These are phyloP conservation scores for Psilopsiagon aymara DNA, from an alignment of 2,113 vertebrate species.

Conservation along the genomic window DNA sequence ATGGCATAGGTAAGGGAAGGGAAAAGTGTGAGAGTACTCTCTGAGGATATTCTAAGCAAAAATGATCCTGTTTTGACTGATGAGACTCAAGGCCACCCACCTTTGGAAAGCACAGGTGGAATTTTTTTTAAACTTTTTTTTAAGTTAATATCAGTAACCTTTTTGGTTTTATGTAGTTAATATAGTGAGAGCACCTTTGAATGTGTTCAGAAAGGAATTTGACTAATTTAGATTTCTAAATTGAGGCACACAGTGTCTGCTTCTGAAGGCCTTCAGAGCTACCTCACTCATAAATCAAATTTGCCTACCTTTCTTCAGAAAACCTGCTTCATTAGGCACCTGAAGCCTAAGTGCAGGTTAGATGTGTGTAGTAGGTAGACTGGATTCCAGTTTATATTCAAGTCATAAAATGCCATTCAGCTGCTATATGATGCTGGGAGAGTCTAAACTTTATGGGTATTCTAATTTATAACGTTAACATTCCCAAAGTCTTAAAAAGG, in stretches of 20 bases:
- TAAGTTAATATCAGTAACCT: neutral
- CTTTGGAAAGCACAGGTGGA: conserved; percentile 1
- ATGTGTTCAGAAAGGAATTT: conserved; percentile 39
- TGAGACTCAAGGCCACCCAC: neutral
- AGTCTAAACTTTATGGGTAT: neutral
- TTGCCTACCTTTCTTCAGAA: conserved; percentile 65
- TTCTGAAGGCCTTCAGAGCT: conserved; percentile 32
- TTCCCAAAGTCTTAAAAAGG: neutral
- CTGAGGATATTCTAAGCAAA: neutral
- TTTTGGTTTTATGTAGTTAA: conserved; percentile 32
- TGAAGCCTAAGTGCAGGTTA: neutral
- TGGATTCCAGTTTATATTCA: conserved; percentile 12
- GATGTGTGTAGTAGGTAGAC: conserved; percentile 18
- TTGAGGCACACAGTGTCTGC: conserved; percentile 19
- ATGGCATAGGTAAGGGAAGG: neutral
- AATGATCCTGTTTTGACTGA: neutral
- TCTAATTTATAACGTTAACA: neutral
- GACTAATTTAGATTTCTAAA: conserved; percentile 48
- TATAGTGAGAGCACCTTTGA: conserved; percentile 31
- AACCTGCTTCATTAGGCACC: conserved; percentile 34
- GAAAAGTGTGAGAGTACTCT: neutral
- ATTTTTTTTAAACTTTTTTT: neutral
- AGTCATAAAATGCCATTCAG: neutral
- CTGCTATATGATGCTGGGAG: neutral
- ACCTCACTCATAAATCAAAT: conserved; percentile 33